A percentile compares a stretch with the other conserved stretches of the same genome.
phyloP scores from a whole-genome alignment of 2,113 vertebrate genomes.

The Pelodiscus sinensis region DNA sequence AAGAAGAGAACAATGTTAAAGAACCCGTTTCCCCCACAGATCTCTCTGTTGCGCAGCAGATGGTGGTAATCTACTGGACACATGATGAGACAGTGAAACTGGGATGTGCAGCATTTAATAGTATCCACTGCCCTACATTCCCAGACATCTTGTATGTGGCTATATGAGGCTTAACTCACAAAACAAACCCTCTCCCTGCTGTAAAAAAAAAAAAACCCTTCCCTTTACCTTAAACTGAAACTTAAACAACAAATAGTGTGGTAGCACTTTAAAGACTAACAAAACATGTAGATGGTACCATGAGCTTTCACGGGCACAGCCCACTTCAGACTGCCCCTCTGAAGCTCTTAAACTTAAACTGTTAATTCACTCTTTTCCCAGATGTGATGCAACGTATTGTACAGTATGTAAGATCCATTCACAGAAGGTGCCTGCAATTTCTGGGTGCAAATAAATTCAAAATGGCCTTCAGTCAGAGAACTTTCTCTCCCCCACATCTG shows the following conservation, averaged over 20 bases:
- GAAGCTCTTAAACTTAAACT: not conserved
- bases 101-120: not conserved
- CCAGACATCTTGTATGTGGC: not conserved
- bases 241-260: no score
- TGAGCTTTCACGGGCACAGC: no score
- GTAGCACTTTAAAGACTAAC: no score
- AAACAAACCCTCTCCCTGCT: not conserved
- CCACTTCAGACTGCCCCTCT: no score
- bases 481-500: not conserved
- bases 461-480: not conserved
- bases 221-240: no score
- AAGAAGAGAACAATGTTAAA: not conserved
- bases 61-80: not conserved
- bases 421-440: not conserved
- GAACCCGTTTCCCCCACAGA: not conserved
- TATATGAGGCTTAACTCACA: fast-evolving
- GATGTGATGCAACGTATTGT: not conserved
- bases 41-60: not conserved
- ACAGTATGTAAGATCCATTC: not conserved
- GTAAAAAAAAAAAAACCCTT: not conserved
- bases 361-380: not conserved
- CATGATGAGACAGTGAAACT: not conserved
- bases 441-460: not conserved
- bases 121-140: not conserved
- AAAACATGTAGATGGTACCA: no score